Evolutionary conservation across 2,113 vertebrate genomes (phyloP).

Genomic region (Eurypyga helias): DNA sequence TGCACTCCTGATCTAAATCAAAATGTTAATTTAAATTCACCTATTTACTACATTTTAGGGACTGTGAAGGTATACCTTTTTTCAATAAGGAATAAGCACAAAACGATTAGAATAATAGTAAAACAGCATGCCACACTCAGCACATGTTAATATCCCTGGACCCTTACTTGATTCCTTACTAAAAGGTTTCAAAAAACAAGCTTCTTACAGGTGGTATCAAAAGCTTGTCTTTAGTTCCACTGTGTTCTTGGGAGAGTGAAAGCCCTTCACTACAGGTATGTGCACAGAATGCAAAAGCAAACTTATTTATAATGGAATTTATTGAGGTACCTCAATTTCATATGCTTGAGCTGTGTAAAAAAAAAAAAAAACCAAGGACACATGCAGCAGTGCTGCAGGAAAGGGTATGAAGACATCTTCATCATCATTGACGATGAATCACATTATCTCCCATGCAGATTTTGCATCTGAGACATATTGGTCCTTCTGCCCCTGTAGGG

Average conservation of each 20-base stretch:
- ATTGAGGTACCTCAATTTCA: background rate
- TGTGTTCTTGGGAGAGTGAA: background rate
- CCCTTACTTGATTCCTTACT: background rate
- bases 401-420: background rate
- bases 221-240: background rate
- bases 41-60: background rate
- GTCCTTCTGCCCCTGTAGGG: background rate
- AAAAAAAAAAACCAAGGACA: too few species aligned
- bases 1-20: background rate
- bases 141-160: background rate
- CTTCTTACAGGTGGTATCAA: background rate
- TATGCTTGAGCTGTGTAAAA: background rate
- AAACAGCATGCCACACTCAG: background rate
- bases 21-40: background rate
- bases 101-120: background rate
- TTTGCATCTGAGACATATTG: background rate
- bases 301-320: conserved; percentile 26
- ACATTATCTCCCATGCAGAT: background rate
- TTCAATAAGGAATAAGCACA: background rate
- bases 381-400: background rate
- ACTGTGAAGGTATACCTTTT: background rate
- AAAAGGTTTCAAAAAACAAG: background rate
- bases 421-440: background rate
- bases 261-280: background rate
- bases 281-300: background rate